A percentile compares a stretch with the other conserved stretches of the same genome.
Conservation (phyloP, 2,888 invertebrate species). For the Drosophila pseudotakahashii region DNA sequence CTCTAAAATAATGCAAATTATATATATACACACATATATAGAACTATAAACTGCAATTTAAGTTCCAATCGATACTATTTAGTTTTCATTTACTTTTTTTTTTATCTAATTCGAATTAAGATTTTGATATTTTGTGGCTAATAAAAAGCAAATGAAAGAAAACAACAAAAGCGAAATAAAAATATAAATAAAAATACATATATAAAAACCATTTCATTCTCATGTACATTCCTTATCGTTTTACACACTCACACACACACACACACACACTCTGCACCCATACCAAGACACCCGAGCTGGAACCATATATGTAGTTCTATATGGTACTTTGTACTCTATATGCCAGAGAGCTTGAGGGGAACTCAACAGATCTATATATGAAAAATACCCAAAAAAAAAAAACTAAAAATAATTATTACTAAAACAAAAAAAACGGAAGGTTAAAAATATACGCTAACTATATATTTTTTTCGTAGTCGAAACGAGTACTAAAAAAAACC, state of each 20-base stretch:
- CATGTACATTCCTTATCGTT: slow-evolving; percentile 46
- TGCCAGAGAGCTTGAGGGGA: slow-evolving; percentile 54
- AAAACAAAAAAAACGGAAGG: slow-evolving; percentile 49
- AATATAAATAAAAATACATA: slow-evolving; percentile 14
- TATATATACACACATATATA: slow-evolving; percentile 33
- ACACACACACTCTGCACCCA: slow-evolving; percentile 20
- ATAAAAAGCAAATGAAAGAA: slow-evolving; percentile 28
- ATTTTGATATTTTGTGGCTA: slow-evolving; percentile 47
- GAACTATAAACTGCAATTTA: slow-evolving; percentile 47
- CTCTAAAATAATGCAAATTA: slow-evolving; percentile 34
- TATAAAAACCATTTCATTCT: slow-evolving; percentile 45
- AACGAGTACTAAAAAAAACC: slow-evolving; percentile 25
- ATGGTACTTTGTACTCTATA: slow-evolving; percentile 37
- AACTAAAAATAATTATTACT: slow-evolving; percentile 10
- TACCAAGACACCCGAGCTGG: slow-evolving; percentile 16
- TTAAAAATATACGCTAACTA: slow-evolving; percentile 50
- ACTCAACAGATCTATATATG: slow-evolving; percentile 35
- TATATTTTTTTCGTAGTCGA: slow-evolving; percentile 43
- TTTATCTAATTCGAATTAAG: slow-evolving; percentile 45
- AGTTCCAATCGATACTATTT: slow-evolving; percentile 57
- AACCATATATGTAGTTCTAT: slow-evolving; percentile 17
- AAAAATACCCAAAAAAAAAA: slow-evolving; percentile 16
- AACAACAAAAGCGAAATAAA: slow-evolving; percentile 40
- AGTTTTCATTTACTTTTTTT: slow-evolving; percentile 53
- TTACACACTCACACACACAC: slow-evolving; percentile 28